Evolutionary conservation across 2,113 vertebrate genomes (phyloP), one percentile per base, ranked within the genome.

Genomic region (Ageneiosus marmoratus): DNA sequence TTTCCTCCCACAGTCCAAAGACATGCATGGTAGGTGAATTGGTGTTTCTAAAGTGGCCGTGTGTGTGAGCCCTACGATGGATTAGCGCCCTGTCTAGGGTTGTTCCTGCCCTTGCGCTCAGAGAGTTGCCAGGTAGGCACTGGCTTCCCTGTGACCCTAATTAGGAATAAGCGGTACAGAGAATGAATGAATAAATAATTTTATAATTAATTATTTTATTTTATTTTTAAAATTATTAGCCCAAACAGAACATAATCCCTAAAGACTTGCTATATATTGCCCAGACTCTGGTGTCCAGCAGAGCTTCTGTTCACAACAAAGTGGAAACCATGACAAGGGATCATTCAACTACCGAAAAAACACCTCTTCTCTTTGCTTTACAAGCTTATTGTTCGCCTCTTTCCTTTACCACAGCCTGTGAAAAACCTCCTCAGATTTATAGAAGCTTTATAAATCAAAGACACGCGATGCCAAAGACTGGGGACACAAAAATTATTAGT

Each of bases 261-360:
- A 29, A 74, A 10, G n/a, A 18, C 34, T 51, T 20, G n/a, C 3
- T 51, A 50, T 74, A 32, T 74, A 51, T 51, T 74, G 27, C 8
- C 48, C 32, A 0, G 72, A 53, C 4, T 51, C 9, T 50, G 22
- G 13, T 13, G 41, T 91, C 91, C 95, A 93, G 92, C 93, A 93
- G 93, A 94, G 93, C 94, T 94, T 92, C 93, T 92, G 91, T 95
- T 97, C 96, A 97, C 97, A 95, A 97, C 95, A 98, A 95, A 98
- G 95, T 87, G 90, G 88, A 90, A 56, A 90, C 89, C 92, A 96
- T 92, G 92, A 93, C 94, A 95, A 91, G 94, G 96, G 60, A 50
- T 80, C 72, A n/a, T 29, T 20, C 51, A 89, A 91, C 90, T 90
- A 87, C 94, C 10, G 13, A 37, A 18, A 27, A 34, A n/a, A 87